A percentile compares a stretch with the other conserved stretches of the same genome.
phyloP scores from a whole-genome alignment of 2,888 invertebrate genomes.

The Epirrhoe tristata region DNA sequence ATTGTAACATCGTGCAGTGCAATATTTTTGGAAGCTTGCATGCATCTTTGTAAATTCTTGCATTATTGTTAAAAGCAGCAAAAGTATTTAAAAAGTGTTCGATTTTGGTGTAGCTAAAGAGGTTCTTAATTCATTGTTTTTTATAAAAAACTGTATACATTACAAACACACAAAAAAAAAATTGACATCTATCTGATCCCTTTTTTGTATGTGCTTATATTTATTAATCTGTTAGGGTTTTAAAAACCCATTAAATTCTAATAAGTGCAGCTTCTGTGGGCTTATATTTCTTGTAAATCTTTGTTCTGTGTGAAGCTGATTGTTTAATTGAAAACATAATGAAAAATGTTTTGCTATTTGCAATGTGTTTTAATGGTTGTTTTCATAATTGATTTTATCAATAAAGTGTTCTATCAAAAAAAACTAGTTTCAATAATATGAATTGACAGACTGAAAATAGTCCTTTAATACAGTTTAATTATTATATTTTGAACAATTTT shows the following conservation, averaged over 20 bases:
- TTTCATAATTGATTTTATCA: background rate
- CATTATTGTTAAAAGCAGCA: background rate
- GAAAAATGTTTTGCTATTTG: background rate
- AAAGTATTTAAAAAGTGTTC: background rate
- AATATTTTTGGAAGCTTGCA: too few relatives aligned
- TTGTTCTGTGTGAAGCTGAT: slow-evolving; percentile 18
- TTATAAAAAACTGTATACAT: background rate
- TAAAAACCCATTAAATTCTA: slow-evolving; percentile 37
- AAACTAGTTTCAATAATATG: background rate
- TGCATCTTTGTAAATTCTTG: background rate
- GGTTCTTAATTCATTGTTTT: background rate
- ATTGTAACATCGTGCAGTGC: too few relatives aligned
- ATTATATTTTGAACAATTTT: too few relatives aligned
- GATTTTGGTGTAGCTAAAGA: background rate
- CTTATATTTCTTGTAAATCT: slow-evolving; percentile 18
- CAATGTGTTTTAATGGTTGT: background rate
- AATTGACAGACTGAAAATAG: too few relatives aligned
- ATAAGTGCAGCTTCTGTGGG: slow-evolving; percentile 29
- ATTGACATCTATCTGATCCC: background rate
- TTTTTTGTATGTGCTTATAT: slow-evolving; percentile 15
- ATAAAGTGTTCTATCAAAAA: background rate
- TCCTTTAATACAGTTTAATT: too few relatives aligned
- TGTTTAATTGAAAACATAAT: slow-evolving; percentile 3
- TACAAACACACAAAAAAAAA: too few relatives aligned
- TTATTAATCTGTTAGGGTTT: slow-evolving; percentile 32